These are phyloP conservation scores for Corbicula japonica DNA, from an alignment of 2,888 invertebrate genomes.

Conservation along the genomic window DNA sequence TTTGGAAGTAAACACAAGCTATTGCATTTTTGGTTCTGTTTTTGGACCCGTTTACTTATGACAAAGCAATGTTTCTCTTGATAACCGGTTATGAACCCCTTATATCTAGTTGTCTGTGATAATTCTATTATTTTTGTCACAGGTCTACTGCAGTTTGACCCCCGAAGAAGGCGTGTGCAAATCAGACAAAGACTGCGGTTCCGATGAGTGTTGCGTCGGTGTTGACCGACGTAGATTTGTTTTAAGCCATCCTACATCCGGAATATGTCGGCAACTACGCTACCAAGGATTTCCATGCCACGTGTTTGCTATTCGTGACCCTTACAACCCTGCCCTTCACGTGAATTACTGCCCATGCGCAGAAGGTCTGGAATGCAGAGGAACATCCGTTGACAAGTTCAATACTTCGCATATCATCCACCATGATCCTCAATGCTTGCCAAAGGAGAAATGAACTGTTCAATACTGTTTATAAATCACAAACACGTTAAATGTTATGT, in stretches of 20 bases:
- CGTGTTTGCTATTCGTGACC: conserved; percentile 52
- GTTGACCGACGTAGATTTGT: conserved; percentile 59
- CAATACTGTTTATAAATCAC: not conserved
- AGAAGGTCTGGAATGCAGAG: conserved; percentile 56
- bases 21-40: too few relatives aligned
- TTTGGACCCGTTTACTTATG: too few relatives aligned
- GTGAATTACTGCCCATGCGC: conserved; percentile 64
- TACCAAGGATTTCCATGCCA: conserved; percentile 66
- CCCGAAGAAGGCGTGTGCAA: conserved; percentile 47
- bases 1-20: too few relatives aligned
- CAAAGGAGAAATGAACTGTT: conserved; percentile 7
- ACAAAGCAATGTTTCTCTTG: too few relatives aligned
- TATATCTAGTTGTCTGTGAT: too few relatives aligned
- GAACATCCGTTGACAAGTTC: conserved; percentile 53
- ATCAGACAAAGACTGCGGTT: conserved; percentile 61
- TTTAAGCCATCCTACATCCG: conserved; percentile 54
- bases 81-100: too few relatives aligned
- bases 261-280: conserved; percentile 60
- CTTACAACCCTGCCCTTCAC: conserved; percentile 54
- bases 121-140: not conserved
- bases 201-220: conserved; percentile 66
- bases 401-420: conserved; percentile 51
- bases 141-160: conserved; percentile 24
- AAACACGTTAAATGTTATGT: too few relatives aligned
- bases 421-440: conserved; percentile 65